Evolutionary conservation across 2,113 vertebrate species (phyloP).

Genomic region (Balaeniceps rex): DNA sequence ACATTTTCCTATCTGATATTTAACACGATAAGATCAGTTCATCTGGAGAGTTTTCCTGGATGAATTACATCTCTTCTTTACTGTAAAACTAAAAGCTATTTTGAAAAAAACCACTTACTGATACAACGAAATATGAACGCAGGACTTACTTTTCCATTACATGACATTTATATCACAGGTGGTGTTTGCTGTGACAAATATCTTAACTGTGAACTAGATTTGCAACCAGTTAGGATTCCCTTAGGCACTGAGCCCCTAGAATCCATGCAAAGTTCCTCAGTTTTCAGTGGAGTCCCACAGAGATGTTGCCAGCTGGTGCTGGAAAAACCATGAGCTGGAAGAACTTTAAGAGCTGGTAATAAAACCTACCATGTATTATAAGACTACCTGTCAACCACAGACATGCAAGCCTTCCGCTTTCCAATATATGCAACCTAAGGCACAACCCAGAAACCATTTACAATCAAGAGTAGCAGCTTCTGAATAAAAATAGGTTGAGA

Average conservation of each 20-base stretch:
- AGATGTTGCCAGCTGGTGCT: neutral
- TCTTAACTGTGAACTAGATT: neutral
- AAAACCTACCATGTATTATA: slow-evolving; percentile 5
- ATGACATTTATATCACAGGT: neutral
- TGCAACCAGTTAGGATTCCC: neutral
- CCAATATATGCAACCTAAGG: neutral
- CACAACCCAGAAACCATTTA: neutral
- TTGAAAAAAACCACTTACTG: neutral
- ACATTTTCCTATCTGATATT: slow-evolving; percentile 6
- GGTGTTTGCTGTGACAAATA: neutral
- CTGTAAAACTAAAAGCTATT: neutral
- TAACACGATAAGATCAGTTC: neutral
- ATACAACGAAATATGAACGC: neutral
- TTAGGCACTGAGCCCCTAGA: neutral
- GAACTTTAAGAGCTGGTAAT: neutral
- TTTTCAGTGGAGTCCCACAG: neutral
- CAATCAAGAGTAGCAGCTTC: neutral
- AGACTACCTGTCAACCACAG: slow-evolving; percentile 6
- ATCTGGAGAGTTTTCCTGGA: neutral
- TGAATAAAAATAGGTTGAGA: neutral
- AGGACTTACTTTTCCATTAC: neutral
- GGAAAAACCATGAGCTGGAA: neutral
- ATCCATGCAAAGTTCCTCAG: neutral
- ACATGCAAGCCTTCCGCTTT: neutral
- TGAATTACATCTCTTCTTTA: neutral